Base-by-base conservation (phyloP, 2,888 invertebrate species). In the Invenusta paracnida region DNA sequence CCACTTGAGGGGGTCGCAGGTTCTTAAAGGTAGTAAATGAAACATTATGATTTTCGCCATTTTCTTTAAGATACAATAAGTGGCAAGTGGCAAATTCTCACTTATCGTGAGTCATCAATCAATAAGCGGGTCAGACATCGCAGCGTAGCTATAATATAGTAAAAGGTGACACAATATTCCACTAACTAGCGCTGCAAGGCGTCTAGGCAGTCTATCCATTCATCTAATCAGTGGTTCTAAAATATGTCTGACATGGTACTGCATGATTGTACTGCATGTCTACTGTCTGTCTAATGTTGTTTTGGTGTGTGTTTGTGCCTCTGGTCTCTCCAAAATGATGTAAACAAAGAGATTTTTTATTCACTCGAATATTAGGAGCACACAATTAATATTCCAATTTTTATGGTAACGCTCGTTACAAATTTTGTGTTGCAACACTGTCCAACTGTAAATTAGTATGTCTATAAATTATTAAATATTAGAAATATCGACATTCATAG, bases 1-100 rank as follows among this genome's bases (percentile, higher is more conserved):
- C 48, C 29, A 79, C 79, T 79, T 79, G 79, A 25, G 79, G 79
- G 29, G 79, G 79, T 25, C 79, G 79, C 29, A 79, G 79, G 79
- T 25, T 25, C 79, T 79, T 79, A 27, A 79, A 79, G 25, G 25
- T 79, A 27, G 79, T 25, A 23, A 79, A 79, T 79, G 79, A 79
- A 48, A 48, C 48, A 48, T 48, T 48, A 48, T 48, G 48, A 48
- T 48, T 48, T 48, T 48, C 48, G 48, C 48, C 48, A 48, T 48
- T 48, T 48, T 48, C 48, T 48, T 48, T 48, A 48, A 48, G 48
- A 48, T 48, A 48, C 48, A 48, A 48, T 48, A n/a, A n/a, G n/a
- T n/a, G n/a, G n/a, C n/a, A n/a, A n/a, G n/a, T n/a, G n/a, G n/a
- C n/a, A n/a, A n/a, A n/a, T n/a, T n/a, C n/a, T n/a, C n/a, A n/a